A percentile compares a stretch with the other conserved stretches of the same genome.
phyloP scores from a whole-genome alignment of 1,140 invertebrate genomes.

The Liolophura sinensis region DNA sequence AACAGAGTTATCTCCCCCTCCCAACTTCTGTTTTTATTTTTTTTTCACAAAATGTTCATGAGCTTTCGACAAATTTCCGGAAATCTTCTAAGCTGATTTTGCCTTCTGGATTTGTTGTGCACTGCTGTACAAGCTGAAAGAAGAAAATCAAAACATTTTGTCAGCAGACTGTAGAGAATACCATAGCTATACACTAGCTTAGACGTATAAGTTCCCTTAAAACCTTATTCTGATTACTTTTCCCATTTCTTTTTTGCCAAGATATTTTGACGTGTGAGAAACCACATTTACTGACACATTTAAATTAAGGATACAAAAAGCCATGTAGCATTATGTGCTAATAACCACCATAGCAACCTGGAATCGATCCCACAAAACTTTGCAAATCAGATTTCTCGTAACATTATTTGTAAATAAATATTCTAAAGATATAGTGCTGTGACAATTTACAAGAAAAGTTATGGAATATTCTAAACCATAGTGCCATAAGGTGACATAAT shows the following conservation, averaged over 20 bases:
- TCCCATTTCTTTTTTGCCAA: neutral
- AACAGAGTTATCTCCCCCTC: no score
- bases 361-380: no score
- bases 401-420: no score
- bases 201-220: neutral
- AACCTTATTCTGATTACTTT: neutral
- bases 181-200: neutral
- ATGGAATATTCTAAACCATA: no score
- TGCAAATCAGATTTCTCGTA: no score
- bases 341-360: no score
- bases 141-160: constrained; percentile 12
- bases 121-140: constrained; percentile 47
- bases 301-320: no score
- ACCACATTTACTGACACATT: neutral
- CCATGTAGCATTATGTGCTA: no score
- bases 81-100: constrained; percentile 54
- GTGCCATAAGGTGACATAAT: no score
- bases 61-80: constrained; percentile 53
- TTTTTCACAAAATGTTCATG: constrained; percentile 23
- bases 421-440: no score
- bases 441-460: no score
- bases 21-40: no score
- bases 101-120: constrained; percentile 44
- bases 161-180: neutral
- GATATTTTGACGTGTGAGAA: neutral